Base-by-base conservation (phyloP, 2,797 vertebrate genomes). In the Schizopygopsis pylzovi region DNA sequence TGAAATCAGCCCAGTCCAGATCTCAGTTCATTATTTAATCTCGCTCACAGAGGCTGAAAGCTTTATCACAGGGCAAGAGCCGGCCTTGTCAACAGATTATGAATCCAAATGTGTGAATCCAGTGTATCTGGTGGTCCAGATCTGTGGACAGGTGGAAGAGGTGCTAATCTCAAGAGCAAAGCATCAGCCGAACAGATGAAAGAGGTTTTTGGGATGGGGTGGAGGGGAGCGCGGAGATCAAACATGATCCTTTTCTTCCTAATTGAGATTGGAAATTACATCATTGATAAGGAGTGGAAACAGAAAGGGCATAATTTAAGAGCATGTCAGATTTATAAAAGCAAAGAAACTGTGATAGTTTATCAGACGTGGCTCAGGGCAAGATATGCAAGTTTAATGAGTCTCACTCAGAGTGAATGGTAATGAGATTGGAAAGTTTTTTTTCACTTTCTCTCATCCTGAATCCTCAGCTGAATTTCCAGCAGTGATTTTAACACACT, bases 361-460 rank as follows among this genome's bases (percentile, higher is more conserved):
- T 83, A 89, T 88, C 83, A 90, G 90, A 87, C 2, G 76, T 90
- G 28, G 70, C 87, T 88, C 84, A 41, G 39, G 86, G 87, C 87
- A 86, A 79, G 81, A 84, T 71, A 87, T 91, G 84, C 85, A 87
- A 75, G 90, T 90, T 90, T 90, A 87, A 91, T 90, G 52, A 49
- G 41, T 79, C 10, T 49, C 79, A 61, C 86, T 87, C 73, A 83
- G 52, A 54, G 83, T 80, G 89, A 88, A 90, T 87, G 82, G 13
- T 85, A 89, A 90, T 89, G 63, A 89, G 89, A 72, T 77, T 41
- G 43, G 49, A 22, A 77, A 41, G 25, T 39, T 49, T 61, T 65
- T 73, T 73, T 75, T 54, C 1, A 39, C 33, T 56, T 73, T 82
- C 28, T 56, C 33, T 52, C 70, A 71, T 71, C 33, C 3, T 72